These are phyloP conservation scores for Allobates femoralis DNA, from an alignment of 2,797 vertebrate species.

Conservation along the genomic window DNA sequence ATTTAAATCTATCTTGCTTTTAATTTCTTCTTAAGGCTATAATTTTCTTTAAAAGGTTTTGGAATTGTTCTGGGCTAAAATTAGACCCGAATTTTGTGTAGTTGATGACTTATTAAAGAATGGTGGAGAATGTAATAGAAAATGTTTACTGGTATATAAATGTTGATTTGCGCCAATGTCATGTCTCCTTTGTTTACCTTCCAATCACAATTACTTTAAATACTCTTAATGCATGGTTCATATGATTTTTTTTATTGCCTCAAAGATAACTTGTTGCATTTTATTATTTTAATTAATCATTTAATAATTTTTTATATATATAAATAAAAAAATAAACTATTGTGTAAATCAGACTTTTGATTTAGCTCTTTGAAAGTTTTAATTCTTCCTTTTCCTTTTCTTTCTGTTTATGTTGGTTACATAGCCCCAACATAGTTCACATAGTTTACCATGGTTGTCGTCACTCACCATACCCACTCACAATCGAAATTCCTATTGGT, in stretches of 20 bases:
- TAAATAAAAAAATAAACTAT: too few species aligned
- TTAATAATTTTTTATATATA: too few species aligned
- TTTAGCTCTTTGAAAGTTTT: too few species aligned
- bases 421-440: too few species aligned
- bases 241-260: background rate
- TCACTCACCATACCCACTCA: too few species aligned
- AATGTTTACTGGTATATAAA: constrained; percentile 32
- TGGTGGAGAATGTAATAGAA: constrained; percentile 16
- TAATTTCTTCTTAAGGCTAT: constrained; percentile 78
- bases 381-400: too few species aligned
- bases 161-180: background rate
- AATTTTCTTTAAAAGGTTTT: constrained; percentile 57
- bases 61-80: constrained; percentile 42
- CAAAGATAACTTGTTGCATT: background rate
- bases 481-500: too few species aligned
- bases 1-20: constrained; percentile 81
- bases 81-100: constrained; percentile 69
- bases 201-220: background rate
- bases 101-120: constrained; percentile 71
- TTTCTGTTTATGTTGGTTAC: too few species aligned
- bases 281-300: too few species aligned
- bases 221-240: background rate
- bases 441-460: too few species aligned
- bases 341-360: too few species aligned
- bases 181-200: too few species aligned